Evolutionary conservation across 2,113 vertebrate species (phyloP).

Genomic region (Thermophis baileyi): DNA sequence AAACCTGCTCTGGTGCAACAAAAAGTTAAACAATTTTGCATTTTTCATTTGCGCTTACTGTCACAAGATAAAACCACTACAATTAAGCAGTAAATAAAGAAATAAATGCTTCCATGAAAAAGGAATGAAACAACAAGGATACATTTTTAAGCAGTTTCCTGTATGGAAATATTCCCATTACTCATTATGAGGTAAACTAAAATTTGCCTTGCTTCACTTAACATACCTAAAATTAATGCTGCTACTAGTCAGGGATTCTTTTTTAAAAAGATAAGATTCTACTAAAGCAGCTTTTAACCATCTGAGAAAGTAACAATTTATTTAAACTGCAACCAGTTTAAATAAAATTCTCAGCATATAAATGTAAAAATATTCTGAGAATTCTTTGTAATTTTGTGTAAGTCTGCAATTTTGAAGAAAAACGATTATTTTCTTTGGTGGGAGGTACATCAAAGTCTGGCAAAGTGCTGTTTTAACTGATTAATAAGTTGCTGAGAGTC

Average conservation of each 20-base stretch:
- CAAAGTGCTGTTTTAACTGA: constrained; percentile 87
- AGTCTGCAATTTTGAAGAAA: neutral
- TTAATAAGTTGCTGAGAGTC: constrained; percentile 91
- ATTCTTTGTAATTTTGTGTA: neutral
- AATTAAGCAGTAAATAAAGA: neutral
- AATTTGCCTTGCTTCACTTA: neutral
- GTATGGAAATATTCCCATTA: neutral
- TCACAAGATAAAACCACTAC: neutral
- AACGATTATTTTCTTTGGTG: neutral
- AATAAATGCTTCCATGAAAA: neutral
- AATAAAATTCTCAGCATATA: neutral
- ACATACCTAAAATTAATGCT: neutral
- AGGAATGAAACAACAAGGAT: neutral
- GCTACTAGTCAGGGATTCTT: neutral
- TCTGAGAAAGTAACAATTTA: neutral
- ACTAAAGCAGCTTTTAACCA: neutral
- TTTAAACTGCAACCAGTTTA: neutral
- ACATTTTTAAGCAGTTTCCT: neutral
- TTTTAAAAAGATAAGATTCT: neutral
- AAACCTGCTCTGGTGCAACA: neutral
- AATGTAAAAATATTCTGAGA: constrained; percentile 1
- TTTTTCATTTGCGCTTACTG: neutral
- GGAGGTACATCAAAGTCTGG: constrained; percentile 73
- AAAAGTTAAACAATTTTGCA: neutral
- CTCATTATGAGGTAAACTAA: neutral